These are phyloP conservation scores for Liolophura sinensis DNA, from an alignment of 1,140 invertebrate genomes.

Conservation along the genomic window DNA sequence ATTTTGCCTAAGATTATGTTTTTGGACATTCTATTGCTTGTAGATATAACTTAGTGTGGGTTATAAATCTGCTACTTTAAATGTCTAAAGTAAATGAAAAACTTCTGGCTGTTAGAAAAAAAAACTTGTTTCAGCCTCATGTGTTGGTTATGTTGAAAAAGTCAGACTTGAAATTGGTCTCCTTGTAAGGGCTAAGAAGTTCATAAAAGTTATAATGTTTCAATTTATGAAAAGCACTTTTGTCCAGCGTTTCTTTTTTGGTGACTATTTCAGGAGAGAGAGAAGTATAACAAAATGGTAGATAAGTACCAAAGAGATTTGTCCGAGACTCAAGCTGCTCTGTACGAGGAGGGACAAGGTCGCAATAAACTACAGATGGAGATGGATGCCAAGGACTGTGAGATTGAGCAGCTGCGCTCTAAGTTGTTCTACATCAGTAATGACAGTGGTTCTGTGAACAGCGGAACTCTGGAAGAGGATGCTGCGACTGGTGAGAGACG, in stretches of 20 bases:
- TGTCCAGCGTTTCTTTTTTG: not conserved
- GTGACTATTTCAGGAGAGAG: conserved; percentile 69
- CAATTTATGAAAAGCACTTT: no score
- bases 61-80: no score
- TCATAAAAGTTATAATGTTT: no score
- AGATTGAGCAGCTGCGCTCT: conserved; percentile 89
- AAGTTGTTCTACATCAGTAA: conserved; percentile 67
- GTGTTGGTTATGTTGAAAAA: no score
- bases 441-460: conserved; percentile 88
- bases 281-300: conserved; percentile 87
- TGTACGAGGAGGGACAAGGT: conserved; percentile 70
- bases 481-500: not conserved
- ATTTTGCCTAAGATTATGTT: no score
- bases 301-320: conserved; percentile 82
- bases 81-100: no score
- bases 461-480: conserved; percentile 62
- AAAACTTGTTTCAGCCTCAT: no score
- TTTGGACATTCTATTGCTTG: no score
- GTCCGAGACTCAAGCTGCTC: conserved; percentile 77
- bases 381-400: conserved; percentile 92
- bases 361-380: conserved; percentile 89
- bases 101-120: no score
- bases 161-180: no score
- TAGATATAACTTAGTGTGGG: no score
- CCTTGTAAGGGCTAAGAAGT: no score